These are phyloP conservation scores for Antheraea mylitta DNA, from an alignment of 1,140 invertebrate species.

Conservation along the genomic window DNA sequence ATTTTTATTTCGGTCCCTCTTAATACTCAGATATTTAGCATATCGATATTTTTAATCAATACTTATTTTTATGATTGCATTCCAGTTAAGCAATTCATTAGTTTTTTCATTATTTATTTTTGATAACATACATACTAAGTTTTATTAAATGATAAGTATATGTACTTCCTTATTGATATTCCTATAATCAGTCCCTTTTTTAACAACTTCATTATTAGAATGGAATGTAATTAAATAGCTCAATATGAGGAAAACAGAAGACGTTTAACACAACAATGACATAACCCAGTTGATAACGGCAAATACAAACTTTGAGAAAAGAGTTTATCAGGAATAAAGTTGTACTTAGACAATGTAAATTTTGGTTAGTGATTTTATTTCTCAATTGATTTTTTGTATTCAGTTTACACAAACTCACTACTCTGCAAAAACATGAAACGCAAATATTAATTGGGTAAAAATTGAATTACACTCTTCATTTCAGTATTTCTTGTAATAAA, in stretches of 20 bases:
- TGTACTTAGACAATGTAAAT: too few species aligned
- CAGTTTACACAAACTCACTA: too few species aligned
- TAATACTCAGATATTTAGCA: conserved; percentile 20
- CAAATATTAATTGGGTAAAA: neutral
- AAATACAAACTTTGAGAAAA: too few species aligned
- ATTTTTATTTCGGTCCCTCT: conserved; percentile 51
- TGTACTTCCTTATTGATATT: conserved; percentile 33
- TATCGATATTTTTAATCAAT: neutral
- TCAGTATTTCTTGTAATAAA: neutral
- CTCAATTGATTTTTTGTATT: too few species aligned
- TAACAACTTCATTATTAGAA: conserved; percentile 18
- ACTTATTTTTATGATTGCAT: too few species aligned
- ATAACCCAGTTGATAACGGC: too few species aligned
- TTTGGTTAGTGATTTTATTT: too few species aligned
- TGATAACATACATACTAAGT: conserved; percentile 27
- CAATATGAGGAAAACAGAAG: too few species aligned
- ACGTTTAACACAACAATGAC: neutral
- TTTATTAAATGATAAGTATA: conserved; percentile 38
- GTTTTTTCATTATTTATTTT: neutral
- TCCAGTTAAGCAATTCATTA: neutral
- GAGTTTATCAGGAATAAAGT: too few species aligned
- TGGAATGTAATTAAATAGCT: conserved; percentile 37
- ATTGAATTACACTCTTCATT: neutral
- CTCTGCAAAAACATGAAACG: too few species aligned
- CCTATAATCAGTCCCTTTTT: conserved; percentile 43